These are phyloP conservation scores for Agrenia bidenticulata DNA, from an alignment of 2,888 invertebrate species.

Conservation along the genomic window DNA sequence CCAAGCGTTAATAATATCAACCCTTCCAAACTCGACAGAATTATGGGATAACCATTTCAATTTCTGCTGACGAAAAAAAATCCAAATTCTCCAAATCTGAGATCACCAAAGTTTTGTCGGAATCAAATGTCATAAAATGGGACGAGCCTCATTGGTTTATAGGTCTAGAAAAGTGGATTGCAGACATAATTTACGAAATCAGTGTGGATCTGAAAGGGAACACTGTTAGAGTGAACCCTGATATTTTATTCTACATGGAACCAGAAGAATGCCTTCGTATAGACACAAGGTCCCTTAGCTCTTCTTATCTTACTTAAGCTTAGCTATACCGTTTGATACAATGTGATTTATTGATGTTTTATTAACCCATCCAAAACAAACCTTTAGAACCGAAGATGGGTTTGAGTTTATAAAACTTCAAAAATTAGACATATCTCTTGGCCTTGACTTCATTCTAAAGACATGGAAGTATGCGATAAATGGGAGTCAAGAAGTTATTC, in stretches of 20 bases:
- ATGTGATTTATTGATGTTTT: too few relatives aligned
- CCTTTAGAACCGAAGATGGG: too few relatives aligned
- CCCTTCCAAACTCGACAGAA: too few relatives aligned
- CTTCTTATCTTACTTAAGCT: too few relatives aligned
- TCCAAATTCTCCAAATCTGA: slow-evolving; percentile 10
- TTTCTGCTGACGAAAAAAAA: slow-evolving; percentile 23
- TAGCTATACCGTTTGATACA: too few relatives aligned
- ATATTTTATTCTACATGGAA: slow-evolving; percentile 25
- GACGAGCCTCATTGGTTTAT: slow-evolving; percentile 12
- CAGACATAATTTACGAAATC: slow-evolving; percentile 23
- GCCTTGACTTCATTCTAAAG: slow-evolving; percentile 17
- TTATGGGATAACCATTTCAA: slow-evolving; percentile 10
- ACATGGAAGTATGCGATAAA: slow-evolving; percentile 25
- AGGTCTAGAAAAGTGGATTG: slow-evolving; percentile 15
- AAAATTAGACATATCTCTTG: too few relatives aligned
- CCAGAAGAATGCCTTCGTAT: too few relatives aligned
- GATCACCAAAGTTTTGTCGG: slow-evolving; percentile 9
- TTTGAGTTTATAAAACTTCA: too few relatives aligned
- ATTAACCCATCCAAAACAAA: too few relatives aligned
- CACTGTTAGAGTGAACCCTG: slow-evolving; percentile 27
- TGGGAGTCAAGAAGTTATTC: not conserved
- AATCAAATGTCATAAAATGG: slow-evolving; percentile 19
- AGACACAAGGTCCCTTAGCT: too few relatives aligned
- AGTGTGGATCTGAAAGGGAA: slow-evolving; percentile 23
- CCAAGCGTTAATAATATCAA: too few relatives aligned